Base-by-base conservation (phyloP, 2,797 vertebrate genomes). In the Craterocephalus amniculus region DNA sequence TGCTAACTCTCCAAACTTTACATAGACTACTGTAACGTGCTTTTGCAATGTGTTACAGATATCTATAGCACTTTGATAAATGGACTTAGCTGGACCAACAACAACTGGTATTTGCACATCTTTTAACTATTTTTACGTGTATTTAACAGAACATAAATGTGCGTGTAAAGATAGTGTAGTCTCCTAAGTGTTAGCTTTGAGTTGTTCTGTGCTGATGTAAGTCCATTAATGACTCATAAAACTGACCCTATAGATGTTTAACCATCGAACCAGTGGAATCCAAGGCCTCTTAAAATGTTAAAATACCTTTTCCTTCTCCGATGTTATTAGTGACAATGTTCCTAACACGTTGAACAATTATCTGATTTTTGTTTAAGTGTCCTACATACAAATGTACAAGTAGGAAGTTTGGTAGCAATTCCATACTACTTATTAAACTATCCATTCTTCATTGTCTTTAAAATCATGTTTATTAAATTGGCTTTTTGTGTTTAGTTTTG, bases 21-120 rank as follows among this genome's bases (percentile, higher is more conserved):
- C 0, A 0, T 8, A 14, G 7, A 18, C 6, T 0, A 27, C 0
- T 8, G 16, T 5, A 24, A 27, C 26, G 27, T 1, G 6, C 7
- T 29, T 26, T 26, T 24, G 22, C 72, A 85, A 81, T 82, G 87
- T 86, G 84, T 80, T 67, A 73, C 43, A 73, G 66, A 63, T 64
- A 63, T 35, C 4, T 20, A 9, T 26, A 7, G 0, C 4, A 24
- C 1, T 10, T 63, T 1, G 3, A 7, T 58, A 48, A n/a, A n/a
- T 55, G 22, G 52, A 58, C 0, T 0, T 24, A 0, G 0, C 2
- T 43, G 38, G 59, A 60, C 16, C 22, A 10, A 2, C 14, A 66
- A 68, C 43, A 54, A 38, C 58, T 48, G 86, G 86, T 88, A 83
- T 83, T 81, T 83, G 68, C 2, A n/a, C n/a, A 6, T 14, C 7